phyloP scores from a whole-genome alignment of 1,140 invertebrate genomes.

The Drosophila elegans region DNA sequence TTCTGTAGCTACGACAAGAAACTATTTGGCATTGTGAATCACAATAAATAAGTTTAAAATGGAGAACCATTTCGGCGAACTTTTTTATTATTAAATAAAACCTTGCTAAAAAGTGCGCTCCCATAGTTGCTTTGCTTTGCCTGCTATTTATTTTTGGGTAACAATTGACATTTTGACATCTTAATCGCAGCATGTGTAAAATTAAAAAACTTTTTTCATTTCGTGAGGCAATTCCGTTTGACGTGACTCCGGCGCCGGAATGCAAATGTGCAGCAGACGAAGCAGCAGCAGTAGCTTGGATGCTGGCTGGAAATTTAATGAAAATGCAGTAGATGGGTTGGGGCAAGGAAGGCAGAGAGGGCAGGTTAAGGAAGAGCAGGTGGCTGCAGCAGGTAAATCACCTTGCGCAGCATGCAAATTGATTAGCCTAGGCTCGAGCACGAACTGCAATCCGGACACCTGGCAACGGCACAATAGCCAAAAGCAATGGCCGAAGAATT shows the following conservation, averaged over 20 bases:
- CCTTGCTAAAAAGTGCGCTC: not conserved
- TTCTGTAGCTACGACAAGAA: no score
- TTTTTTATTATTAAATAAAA: not conserved
- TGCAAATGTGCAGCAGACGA: conserved; percentile 46
- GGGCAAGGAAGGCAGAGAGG: not conserved
- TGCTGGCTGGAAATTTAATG: conserved; percentile 49
- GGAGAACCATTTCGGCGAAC: no score
- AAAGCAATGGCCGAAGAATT: conserved; percentile 19
- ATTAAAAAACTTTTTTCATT: conserved; percentile 63
- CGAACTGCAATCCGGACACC: conserved; percentile 44
- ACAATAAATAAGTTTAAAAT: no score
- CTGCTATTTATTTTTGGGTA: not conserved
- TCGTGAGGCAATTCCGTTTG: conserved; percentile 31
- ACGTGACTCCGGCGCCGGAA: conserved; percentile 40
- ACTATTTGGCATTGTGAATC: no score
- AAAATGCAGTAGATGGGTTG: conserved; percentile 25
- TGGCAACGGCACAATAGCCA: conserved; percentile 15
- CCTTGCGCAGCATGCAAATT: conserved; percentile 62
- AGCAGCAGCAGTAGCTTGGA: not conserved
- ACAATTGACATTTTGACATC: conserved; percentile 61
- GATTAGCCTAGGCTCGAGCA: conserved; percentile 48
- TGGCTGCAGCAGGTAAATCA: conserved; percentile 34
- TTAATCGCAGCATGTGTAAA: conserved; percentile 62
- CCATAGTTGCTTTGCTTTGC: conserved; percentile 13
- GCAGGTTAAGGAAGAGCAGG: conserved; percentile 6